Percentiles rank a stretch among this genome's conserved stretches.
Conservation (phyloP, 23 tunicate species). For the Phallusia fumigata region DNA sequence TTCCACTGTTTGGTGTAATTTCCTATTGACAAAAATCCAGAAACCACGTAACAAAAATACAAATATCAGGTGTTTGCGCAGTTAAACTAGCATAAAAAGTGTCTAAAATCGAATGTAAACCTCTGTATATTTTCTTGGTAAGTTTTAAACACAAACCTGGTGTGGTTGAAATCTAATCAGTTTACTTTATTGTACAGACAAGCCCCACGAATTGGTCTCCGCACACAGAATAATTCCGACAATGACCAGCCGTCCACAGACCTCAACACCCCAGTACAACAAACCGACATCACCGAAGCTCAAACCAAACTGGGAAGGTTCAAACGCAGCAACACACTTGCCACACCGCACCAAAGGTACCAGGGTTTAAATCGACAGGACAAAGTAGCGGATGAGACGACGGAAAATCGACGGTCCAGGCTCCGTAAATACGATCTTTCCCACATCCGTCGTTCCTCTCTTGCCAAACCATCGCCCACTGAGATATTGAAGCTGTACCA, state of each 20-base stretch:
- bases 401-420: conserved; percentile 8
- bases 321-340: conserved; percentile 31
- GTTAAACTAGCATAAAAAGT: no score
- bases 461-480: conserved; percentile 35
- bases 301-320: not conserved
- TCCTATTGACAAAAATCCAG: no score
- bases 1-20: no score
- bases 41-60: no score
- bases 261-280: not conserved
- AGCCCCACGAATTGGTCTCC: no score
- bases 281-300: not conserved
- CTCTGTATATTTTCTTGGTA: no score
- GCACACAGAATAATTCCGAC: not conserved
- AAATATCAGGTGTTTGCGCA: no score
- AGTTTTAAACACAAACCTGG: no score
- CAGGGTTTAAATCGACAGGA: not conserved
- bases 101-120: no score
- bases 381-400: conserved; percentile 8
- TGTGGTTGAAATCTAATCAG: no score
- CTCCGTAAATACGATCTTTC: conserved; percentile 30
- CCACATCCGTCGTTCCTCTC: conserved; percentile 28
- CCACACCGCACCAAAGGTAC: conserved; percentile 51
- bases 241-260: not conserved
- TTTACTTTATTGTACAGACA: no score
- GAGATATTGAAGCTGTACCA: conserved; percentile 44